Conservation (phyloP, 2,888 invertebrate species). For the Siphonodentalium dalli region DNA sequence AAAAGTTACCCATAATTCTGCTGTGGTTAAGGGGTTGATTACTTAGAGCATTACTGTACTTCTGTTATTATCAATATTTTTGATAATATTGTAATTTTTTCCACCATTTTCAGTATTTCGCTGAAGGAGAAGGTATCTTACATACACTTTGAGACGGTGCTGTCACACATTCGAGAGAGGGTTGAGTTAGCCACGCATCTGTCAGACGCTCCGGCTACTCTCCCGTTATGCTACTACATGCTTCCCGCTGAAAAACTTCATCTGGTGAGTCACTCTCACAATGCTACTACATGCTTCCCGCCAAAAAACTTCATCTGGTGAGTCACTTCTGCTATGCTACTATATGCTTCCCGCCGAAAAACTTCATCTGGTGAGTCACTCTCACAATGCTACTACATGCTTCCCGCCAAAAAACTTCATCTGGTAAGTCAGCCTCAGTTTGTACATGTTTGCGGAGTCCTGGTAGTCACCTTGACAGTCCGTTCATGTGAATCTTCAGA, state of each 20-base stretch:
- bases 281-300: conserved; percentile 44
- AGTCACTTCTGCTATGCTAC: conserved; percentile 42
- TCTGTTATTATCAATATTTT: background rate
- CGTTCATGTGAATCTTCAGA: too few relatives aligned
- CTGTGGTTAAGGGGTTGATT: background rate
- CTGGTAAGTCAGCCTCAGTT: too few relatives aligned
- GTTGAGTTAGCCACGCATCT: conserved; percentile 65
- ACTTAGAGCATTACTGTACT: background rate
- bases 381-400: conserved; percentile 45
- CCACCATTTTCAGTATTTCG: conserved; percentile 53
- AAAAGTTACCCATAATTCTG: too few relatives aligned
- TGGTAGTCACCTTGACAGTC: too few relatives aligned
- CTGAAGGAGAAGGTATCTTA: conserved; percentile 74
- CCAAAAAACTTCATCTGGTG: too few relatives aligned
- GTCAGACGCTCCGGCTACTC: conserved; percentile 30
- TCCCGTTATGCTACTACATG: conserved; percentile 47
- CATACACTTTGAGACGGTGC: conserved; percentile 82
- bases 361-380: too few relatives aligned
- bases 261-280: conserved; percentile 44
- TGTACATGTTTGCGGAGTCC: too few relatives aligned
- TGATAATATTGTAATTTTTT: background rate
- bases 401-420: conserved; percentile 41
- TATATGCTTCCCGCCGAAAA: conserved; percentile 45
- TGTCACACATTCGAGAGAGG: conserved; percentile 82
- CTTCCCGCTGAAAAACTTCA: conserved; percentile 40